phyloP scores from a whole-genome alignment of 1,140 invertebrate species.

The Cyrtorhinus lividipennis region DNA sequence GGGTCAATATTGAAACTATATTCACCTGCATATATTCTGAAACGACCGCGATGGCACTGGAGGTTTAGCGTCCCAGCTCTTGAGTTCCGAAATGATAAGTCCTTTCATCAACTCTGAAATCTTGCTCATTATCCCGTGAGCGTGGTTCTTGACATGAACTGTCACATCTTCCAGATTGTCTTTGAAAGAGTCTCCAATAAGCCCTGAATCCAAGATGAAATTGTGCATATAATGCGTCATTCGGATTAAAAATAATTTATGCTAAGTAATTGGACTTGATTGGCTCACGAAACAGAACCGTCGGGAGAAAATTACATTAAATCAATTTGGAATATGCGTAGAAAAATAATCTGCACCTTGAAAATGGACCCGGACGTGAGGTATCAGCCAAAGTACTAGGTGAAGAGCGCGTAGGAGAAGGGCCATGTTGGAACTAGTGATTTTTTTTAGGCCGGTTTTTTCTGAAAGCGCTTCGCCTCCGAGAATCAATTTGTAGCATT shows the following conservation, averaged over 20 bases:
- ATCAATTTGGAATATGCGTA: too few relatives aligned
- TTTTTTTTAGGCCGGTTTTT: conserved; percentile 88
- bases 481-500: conserved; percentile 83
- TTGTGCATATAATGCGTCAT: background rate
- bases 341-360: too few relatives aligned
- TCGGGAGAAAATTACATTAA: too few relatives aligned
- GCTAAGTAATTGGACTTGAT: background rate
- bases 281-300: too few relatives aligned
- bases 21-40: conserved; percentile 62
- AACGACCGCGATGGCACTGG: conserved; percentile 89
- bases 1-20: too few relatives aligned
- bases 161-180: conserved; percentile 23
- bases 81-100: conserved; percentile 58
- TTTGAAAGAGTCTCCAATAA: conserved; percentile 23
- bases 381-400: conserved; percentile 60
- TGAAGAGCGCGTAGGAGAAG: conserved; percentile 77
- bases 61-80: conserved; percentile 81
- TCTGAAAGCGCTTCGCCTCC: conserved; percentile 83
- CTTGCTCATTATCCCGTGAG: conserved; percentile 82
- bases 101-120: conserved; percentile 77
- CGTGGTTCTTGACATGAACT: conserved; percentile 40
- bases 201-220: conserved; percentile 15
- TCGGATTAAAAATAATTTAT: background rate
- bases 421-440: conserved; percentile 87
- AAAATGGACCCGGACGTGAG: conserved; percentile 52